Evolutionary conservation across 2,797 vertebrate genomes (phyloP).

Genomic region (Squalus acanthias): DNA sequence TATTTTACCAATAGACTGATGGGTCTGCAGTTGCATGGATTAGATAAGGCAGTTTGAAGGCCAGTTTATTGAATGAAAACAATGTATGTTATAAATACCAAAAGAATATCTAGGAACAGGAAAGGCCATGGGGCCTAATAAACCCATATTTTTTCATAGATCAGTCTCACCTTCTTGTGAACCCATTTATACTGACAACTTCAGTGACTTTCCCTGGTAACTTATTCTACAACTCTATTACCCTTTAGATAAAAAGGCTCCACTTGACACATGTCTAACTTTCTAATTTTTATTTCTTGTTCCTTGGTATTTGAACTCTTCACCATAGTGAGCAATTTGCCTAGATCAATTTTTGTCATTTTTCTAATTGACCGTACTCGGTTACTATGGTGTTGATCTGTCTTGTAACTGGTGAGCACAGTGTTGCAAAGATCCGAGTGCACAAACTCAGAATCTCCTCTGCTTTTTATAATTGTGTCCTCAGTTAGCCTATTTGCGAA

Average conservation of each 20-base stretch:
- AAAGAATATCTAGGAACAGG: neutral
- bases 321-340: neutral
- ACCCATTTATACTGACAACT: neutral
- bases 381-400: neutral
- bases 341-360: neutral
- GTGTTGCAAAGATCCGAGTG: neutral
- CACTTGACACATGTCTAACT: neutral
- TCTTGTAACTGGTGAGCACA: neutral
- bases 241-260: neutral
- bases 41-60: neutral
- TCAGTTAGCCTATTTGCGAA: neutral
- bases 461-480: neutral
- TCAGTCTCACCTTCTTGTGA: neutral
- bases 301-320: neutral
- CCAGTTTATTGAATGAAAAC: neutral
- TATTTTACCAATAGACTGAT: neutral
- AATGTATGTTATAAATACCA: neutral
- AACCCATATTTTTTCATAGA: neutral
- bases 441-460: neutral
- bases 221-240: neutral
- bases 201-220: neutral
- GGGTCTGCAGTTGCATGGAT: neutral
- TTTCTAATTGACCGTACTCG: neutral
- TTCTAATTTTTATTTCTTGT: neutral
- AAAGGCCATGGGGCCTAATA: neutral